Evolutionary conservation across 2,113 vertebrate species (phyloP).

Genomic region (Epinephelus lanceolatus): DNA sequence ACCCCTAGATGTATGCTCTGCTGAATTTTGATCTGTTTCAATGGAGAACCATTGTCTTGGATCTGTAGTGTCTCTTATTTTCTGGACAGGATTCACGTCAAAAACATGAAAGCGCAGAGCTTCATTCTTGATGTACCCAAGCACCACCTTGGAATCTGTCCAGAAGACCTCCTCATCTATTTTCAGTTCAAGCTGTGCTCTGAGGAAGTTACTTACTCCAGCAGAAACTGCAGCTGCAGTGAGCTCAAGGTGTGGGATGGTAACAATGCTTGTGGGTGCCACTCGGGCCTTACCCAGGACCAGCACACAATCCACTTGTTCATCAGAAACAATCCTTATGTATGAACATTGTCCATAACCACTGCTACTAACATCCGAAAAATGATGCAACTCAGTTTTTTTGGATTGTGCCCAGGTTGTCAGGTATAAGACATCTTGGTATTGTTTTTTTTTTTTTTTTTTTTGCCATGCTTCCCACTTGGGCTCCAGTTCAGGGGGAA

Average conservation of each 20-base stretch:
- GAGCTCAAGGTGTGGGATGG: neutral
- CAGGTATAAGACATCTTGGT: constrained; percentile 10
- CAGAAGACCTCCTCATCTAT: no score
- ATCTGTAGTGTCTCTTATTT: neutral
- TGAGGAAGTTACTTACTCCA: neutral
- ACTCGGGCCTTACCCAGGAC: neutral
- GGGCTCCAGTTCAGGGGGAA: neutral
- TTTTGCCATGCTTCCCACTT: constrained; percentile 2
- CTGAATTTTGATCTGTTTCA: constrained; percentile 17
- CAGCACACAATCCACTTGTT: neutral
- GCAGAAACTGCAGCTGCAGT: neutral
- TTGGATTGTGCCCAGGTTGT: neutral
- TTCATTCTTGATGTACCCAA: constrained; percentile 9
- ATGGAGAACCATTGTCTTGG: constrained; percentile 1
- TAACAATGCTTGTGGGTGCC: neutral
- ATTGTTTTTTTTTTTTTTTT: neutral
- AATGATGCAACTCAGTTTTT: constrained; percentile 15
- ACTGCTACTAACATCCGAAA: constrained; percentile 1
- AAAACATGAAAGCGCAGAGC: neutral
- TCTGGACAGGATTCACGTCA: neutral
- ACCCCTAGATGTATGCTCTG: neutral
- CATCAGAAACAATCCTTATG: constrained; percentile 5
- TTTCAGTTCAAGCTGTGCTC: neutral
- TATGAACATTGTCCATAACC: constrained; percentile 17
- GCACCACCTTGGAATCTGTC: neutral